Conservation (phyloP, 2,888 invertebrate genomes). For the Heliconius erato region DNA sequence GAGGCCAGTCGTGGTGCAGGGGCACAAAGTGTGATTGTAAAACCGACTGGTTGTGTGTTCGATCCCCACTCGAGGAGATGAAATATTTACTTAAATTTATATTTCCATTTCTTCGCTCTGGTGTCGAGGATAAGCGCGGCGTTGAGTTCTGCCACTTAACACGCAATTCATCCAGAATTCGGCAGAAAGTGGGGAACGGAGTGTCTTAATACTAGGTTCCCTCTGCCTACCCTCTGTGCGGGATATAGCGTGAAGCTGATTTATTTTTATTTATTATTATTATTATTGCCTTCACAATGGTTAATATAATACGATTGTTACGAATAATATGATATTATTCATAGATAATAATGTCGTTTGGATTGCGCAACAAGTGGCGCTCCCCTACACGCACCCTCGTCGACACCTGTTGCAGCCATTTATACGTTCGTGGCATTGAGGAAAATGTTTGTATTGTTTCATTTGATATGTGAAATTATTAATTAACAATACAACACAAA, state of each 20-base stretch:
- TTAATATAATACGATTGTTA: no score
- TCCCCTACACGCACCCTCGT: conserved; percentile 36
- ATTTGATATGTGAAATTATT: conserved; percentile 31
- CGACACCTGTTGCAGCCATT: conserved; percentile 44
- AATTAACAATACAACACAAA: background rate
- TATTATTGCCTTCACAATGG: no score
- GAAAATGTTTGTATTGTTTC: conserved; percentile 29
- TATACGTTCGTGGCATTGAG: conserved; percentile 31
- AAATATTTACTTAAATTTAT: no score
- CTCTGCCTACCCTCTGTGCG: background rate
- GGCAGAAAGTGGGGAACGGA: no score
- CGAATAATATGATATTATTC: conserved; percentile 10
- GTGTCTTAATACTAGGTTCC: no score
- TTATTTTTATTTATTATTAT: no score
- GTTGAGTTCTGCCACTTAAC: no score
- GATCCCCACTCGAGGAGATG: no score
- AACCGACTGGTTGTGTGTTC: no score
- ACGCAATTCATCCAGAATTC: no score
- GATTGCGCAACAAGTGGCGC: conserved; percentile 44
- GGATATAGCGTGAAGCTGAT: background rate
- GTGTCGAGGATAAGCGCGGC: no score
- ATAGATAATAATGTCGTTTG: conserved; percentile 27
- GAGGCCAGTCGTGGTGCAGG: background rate
- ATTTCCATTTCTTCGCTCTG: no score
- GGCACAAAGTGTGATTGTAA: background rate